These are phyloP conservation scores for Andrena haemorrhoa DNA, from an alignment of 2,888 invertebrate genomes.

Conservation along the genomic window DNA sequence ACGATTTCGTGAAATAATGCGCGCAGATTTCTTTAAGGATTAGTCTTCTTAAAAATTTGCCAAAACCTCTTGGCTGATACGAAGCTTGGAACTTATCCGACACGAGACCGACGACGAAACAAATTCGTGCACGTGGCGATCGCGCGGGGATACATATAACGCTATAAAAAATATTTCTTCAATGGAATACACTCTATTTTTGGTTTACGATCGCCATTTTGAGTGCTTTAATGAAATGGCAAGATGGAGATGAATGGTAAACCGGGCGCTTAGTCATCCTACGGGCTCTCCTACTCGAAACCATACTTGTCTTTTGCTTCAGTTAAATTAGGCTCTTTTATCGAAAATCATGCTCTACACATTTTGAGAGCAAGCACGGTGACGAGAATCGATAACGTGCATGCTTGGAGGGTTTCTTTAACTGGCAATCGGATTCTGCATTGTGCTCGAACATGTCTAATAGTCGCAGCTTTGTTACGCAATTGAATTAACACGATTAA, in stretches of 20 bases:
- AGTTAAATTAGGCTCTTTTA: background rate
- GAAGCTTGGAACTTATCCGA: slow-evolving; percentile 52
- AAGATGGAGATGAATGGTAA: background rate
- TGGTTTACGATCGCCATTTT: background rate
- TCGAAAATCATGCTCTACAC: background rate
- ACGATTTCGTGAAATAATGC: background rate
- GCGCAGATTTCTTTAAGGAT: background rate
- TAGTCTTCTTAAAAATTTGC: slow-evolving; percentile 23
- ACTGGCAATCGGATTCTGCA: slow-evolving; percentile 3
- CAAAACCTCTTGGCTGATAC: slow-evolving; percentile 21
- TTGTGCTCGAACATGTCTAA: background rate
- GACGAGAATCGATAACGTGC: slow-evolving; percentile 20
- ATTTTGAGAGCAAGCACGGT: background rate
- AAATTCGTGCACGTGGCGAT: slow-evolving; percentile 41
- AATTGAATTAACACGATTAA: background rate
- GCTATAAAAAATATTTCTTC: background rate
- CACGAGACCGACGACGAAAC: slow-evolving; percentile 42
- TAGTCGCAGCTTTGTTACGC: background rate
- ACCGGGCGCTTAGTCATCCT: background rate
- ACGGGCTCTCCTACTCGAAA: background rate
- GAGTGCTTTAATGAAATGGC: slow-evolving; percentile 1
- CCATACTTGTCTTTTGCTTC: background rate
- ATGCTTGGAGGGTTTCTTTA: slow-evolving; percentile 7
- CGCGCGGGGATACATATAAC: background rate
- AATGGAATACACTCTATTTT: background rate